Conservation (phyloP, 1,140 invertebrate genomes). For the Hormaphis cornu region DNA sequence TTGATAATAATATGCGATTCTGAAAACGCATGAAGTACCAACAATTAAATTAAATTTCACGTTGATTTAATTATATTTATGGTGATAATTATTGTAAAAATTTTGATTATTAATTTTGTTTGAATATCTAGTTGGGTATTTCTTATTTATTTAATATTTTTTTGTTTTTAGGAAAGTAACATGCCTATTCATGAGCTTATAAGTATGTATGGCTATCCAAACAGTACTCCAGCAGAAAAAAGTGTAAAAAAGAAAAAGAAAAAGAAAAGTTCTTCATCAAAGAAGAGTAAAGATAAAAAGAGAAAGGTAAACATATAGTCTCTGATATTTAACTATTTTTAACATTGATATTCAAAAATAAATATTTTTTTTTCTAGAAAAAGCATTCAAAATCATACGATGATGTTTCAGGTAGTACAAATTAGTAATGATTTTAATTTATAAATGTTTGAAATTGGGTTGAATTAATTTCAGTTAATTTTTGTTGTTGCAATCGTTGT, state of each 20-base stretch:
- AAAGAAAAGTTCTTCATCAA: not conserved
- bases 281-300: conserved; percentile 12
- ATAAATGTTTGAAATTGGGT: not conserved
- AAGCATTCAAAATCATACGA: not conserved
- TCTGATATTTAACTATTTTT: not conserved
- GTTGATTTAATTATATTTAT: no score
- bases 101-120: no score
- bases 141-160: not conserved
- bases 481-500: not conserved
- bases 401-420: not conserved
- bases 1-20: no score
- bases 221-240: not conserved
- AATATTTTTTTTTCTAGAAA: not conserved
- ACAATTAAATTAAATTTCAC: no score
- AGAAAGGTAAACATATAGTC: not conserved
- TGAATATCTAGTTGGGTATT: no score
- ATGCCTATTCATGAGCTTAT: conserved; percentile 24
- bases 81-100: no score
- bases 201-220: conserved; percentile 27
- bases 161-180: not conserved
- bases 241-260: not conserved
- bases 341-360: not conserved
- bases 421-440: no score
- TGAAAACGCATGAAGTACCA: no score
- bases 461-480: not conserved